These are phyloP conservation scores for Liodrosophila aerea DNA, from an alignment of 2,888 invertebrate species.

Conservation along the genomic window DNA sequence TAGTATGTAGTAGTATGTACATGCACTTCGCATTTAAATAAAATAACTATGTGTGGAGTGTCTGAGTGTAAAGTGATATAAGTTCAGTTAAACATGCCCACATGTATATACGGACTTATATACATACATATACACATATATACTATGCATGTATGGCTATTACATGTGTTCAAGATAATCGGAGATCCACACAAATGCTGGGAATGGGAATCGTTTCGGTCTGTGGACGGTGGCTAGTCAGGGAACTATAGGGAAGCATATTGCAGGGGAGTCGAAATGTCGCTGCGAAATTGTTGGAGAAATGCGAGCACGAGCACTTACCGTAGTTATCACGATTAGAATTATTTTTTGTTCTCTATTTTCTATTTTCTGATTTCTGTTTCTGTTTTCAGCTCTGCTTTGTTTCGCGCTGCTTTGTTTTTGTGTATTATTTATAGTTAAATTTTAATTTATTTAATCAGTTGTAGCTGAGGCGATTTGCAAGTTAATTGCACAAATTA, in stretches of 20 bases:
- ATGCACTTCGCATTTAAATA: conserved; percentile 54
- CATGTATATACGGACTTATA: background rate
- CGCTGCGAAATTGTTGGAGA: conserved; percentile 46
- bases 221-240: background rate
- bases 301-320: conserved; percentile 52
- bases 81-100: background rate
- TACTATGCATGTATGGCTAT: background rate
- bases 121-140: background rate
- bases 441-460: conserved; percentile 64
- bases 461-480: conserved; percentile 49
- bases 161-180: conserved; percentile 24
- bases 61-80: background rate
- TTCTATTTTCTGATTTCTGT: conserved; percentile 5
- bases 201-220: conserved; percentile 13
- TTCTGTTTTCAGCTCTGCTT: conserved; percentile 8
- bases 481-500: conserved; percentile 70
- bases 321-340: conserved; percentile 17
- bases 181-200: conserved; percentile 14
- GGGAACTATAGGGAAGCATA: background rate
- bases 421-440: conserved; percentile 29
- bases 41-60: conserved; percentile 44
- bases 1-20: too few relatives aligned
- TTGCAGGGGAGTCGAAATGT: conserved; percentile 3
- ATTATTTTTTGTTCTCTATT: conserved; percentile 10
- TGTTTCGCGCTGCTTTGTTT: conserved; percentile 16